Conservation (phyloP, 2,113 vertebrate species). For the Poeciliopsis retropinna region DNA sequence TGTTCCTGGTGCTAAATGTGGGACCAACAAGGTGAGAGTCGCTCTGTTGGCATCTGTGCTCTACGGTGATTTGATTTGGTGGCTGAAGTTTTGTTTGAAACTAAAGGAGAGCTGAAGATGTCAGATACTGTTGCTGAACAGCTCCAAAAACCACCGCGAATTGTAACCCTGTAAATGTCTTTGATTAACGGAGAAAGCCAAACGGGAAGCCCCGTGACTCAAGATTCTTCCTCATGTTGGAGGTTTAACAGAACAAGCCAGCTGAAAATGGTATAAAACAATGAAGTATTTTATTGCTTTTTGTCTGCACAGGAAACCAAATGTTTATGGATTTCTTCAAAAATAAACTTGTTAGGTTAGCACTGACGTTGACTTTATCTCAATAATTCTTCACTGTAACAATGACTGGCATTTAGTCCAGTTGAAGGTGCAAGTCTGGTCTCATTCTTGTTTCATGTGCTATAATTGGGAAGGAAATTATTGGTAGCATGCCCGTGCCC, state of each 20-base stretch:
- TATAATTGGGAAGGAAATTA: background rate
- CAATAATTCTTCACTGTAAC: background rate
- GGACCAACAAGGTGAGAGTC: slow-evolving; percentile 85
- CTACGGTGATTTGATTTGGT: background rate
- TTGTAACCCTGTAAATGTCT: slow-evolving; percentile 7
- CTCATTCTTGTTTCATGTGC: background rate
- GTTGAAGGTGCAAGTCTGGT: background rate
- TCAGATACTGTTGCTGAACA: slow-evolving; percentile 1
- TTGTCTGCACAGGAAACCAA: background rate
- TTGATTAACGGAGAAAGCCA: slow-evolving; percentile 31
- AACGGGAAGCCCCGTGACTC: slow-evolving; percentile 61
- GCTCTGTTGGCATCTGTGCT: background rate
- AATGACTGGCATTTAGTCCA: background rate
- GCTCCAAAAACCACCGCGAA: background rate
- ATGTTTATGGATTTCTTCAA: background rate
- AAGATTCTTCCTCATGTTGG: slow-evolving; percentile 27
- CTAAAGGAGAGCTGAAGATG: background rate
- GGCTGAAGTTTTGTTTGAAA: slow-evolving; percentile 11
- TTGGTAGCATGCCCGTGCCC: background rate
- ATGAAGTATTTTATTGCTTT: background rate
- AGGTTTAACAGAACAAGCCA: slow-evolving; percentile 14
- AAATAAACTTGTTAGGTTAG: background rate
- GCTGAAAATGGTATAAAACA: slow-evolving; percentile 32
- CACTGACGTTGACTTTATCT: background rate
- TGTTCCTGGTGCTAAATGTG: slow-evolving; percentile 86